Evolutionary conservation across 2,113 vertebrate species (phyloP), one percentile per base, ranked within the genome.

Genomic region (Clarias macrocephalus): DNA sequence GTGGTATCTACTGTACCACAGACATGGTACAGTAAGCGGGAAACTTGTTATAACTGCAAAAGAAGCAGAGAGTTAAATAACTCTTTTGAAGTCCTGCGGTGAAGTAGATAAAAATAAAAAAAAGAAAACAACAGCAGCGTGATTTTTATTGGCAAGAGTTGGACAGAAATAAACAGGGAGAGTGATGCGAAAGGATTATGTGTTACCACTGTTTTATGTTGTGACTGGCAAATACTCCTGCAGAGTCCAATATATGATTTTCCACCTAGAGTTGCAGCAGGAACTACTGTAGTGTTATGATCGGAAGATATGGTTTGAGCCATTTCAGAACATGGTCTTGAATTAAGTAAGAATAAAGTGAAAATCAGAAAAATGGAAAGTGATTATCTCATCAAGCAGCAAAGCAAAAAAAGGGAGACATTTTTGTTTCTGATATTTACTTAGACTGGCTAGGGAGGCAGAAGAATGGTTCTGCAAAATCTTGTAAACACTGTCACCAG

Each of bases 1-100:
- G 57, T 33, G 76, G n/a, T n/a, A 79, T 79, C 57, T 79, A 79
- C n/a, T n/a, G n/a, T n/a, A n/a, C 52, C n/a, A 30, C 76, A 57
- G 76, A 57, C n/a, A 19, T 28, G 7, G n/a, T 48, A 8, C 48
- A 48, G 48, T 30, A 79, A 59, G 54, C 19, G 16, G 59, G 54
- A 80, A 30, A 80, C 52, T 33, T 28, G 23, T 52, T 77, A 56
- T 57, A 8, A 57, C 25, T 7, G 5, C 6, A 48, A 48, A n/a
- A 4, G 52, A n/a, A 28, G 76, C 25, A 18, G 52, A 28, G 15
- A 57, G 76, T 59, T 13, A 56, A 54, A 80, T 8, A 9, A 80
- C 18, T 21, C 16, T 80, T 80, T 19, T 30, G 8, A 60, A 80
- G 18, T 80, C 77, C 56, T 33, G 28, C 5, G n/a, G 4, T 59